Conservation (phyloP, 2,888 invertebrate species). For the Toxonevra muliebris region DNA sequence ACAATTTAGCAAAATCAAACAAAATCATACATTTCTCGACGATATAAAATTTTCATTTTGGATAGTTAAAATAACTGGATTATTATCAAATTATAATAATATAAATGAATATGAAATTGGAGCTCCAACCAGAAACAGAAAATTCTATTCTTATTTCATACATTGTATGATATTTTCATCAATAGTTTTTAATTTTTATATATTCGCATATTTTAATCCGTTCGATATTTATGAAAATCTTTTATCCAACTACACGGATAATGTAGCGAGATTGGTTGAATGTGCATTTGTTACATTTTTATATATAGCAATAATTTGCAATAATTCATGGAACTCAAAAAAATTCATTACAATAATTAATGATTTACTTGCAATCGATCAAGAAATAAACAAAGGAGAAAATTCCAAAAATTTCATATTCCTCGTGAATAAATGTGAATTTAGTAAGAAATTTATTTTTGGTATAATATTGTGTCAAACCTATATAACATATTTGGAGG, state of each 20-base stretch:
- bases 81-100: slow-evolving; percentile 53
- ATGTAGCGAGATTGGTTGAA: slow-evolving; percentile 31
- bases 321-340: slow-evolving; percentile 50
- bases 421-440: slow-evolving; percentile 48
- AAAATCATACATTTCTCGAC: slow-evolving; percentile 41
- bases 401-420: slow-evolving; percentile 42
- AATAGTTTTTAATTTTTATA: no score
- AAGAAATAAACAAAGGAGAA: slow-evolving; percentile 50
- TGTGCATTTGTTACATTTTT: slow-evolving; percentile 51
- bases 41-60: slow-evolving; percentile 47
- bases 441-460: slow-evolving; percentile 43
- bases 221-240: no score
- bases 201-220: no score
- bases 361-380: slow-evolving; percentile 37
- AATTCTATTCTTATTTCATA: no score
- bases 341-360: slow-evolving; percentile 48
- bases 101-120: slow-evolving; percentile 47
- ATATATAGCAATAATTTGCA: slow-evolving; percentile 48
- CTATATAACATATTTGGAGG: slow-evolving; percentile 44
- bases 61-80: slow-evolving; percentile 49
- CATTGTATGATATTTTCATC: no score
- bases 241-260: no score
- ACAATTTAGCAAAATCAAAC: neutral
- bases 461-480: slow-evolving; percentile 47
- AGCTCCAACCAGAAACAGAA: slow-evolving; percentile 42